Conservation (phyloP, 2,888 invertebrate genomes). For the Rhorus exstirpatorius region DNA sequence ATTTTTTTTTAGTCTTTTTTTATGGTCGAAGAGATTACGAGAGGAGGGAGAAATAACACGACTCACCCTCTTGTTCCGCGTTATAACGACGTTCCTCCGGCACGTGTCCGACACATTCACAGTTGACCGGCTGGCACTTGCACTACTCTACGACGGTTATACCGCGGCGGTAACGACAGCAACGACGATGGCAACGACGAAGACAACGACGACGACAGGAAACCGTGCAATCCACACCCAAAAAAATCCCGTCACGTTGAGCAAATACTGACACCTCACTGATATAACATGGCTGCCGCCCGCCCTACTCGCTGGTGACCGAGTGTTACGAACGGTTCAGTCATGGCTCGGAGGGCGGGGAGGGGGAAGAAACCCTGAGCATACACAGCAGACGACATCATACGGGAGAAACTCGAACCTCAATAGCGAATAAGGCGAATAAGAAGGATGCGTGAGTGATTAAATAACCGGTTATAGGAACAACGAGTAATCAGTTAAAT, state of each 20-base stretch:
- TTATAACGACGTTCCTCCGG: conserved; percentile 76
- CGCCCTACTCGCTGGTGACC: conserved; percentile 73
- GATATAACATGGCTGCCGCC: conserved; percentile 85
- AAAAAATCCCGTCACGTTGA: conserved; percentile 85
- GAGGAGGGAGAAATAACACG: conserved; percentile 15
- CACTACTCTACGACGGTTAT: conserved; percentile 75
- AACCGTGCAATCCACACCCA: conserved; percentile 85
- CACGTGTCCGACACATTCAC: conserved; percentile 82
- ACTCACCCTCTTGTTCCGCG: conserved; percentile 66
- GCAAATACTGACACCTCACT: conserved; percentile 86
- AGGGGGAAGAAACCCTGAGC: neutral
- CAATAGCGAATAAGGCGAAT: no score
- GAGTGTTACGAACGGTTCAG: conserved; percentile 25
- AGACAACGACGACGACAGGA: conserved; percentile 74
- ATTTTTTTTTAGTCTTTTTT: conserved; percentile 7
- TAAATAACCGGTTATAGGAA: no score
- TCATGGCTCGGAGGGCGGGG: neutral
- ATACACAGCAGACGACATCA: neutral
- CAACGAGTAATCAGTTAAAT: no score
- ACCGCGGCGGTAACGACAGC: conserved; percentile 48
- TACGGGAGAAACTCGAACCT: neutral
- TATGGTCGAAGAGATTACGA: neutral
- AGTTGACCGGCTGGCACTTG: conserved; percentile 79
- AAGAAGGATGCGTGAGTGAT: no score
- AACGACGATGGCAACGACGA: conserved; percentile 61